Percentiles rank a stretch among this genome's conserved stretches.
phyloP scores from a whole-genome alignment of 2,113 vertebrate genomes.

The Gopherus evgoodei region DNA sequence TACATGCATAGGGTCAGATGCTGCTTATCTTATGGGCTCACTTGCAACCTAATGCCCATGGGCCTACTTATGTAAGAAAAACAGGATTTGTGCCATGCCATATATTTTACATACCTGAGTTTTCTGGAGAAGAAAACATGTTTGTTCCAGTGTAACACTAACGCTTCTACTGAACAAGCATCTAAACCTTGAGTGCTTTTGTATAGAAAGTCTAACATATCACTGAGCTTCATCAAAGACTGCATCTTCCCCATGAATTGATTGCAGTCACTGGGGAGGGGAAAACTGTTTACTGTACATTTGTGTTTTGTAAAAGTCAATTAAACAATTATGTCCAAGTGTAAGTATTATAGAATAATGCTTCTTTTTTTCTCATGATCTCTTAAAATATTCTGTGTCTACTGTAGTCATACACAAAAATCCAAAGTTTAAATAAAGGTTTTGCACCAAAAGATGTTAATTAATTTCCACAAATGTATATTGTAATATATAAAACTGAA shows the following conservation, averaged over 20 bases:
- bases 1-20: conserved; percentile 2
- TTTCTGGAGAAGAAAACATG: conserved; percentile 2
- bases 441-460: conserved; percentile 11
- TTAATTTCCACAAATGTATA: background rate
- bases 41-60: background rate
- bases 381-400: background rate
- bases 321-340: background rate
- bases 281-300: background rate
- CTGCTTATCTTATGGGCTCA: background rate
- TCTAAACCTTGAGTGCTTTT: background rate
- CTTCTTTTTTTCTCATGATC: conserved; percentile 4
- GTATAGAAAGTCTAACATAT: background rate
- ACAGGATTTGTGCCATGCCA: background rate
- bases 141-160: background rate
- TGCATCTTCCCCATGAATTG: background rate
- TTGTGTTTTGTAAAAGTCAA: background rate
- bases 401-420: background rate
- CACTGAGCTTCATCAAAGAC: conserved; percentile 15
- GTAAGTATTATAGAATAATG: conserved; percentile 33
- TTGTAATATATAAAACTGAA: background rate
- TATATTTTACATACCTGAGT: background rate
- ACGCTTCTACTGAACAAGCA: background rate
- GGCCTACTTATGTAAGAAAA: background rate
- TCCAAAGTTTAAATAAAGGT: background rate
- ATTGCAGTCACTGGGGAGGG: background rate